Conservation (phyloP, 2,888 invertebrate genomes). For the Apamea anceps region DNA sequence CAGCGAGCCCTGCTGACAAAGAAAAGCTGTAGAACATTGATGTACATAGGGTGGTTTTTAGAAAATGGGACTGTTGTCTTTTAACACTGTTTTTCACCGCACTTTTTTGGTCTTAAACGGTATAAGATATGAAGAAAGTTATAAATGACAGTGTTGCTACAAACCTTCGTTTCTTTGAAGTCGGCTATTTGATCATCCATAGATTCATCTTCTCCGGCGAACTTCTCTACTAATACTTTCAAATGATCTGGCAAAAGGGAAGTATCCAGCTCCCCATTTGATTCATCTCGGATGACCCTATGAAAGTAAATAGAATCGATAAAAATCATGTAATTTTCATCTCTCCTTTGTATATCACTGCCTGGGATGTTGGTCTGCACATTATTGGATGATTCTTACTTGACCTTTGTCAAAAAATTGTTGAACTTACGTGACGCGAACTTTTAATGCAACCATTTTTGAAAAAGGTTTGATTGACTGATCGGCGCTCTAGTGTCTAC, state of each 20-base stretch:
- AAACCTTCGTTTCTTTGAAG: constrained; percentile 84
- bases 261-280: constrained; percentile 77
- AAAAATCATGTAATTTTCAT: not conserved
- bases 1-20: constrained; percentile 76
- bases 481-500: not conserved
- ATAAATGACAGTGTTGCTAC: not conserved
- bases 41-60: not conserved
- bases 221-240: constrained; percentile 77
- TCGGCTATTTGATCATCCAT: constrained; percentile 78
- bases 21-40: not conserved
- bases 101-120: not conserved
- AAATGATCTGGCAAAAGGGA: constrained; percentile 82
- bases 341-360: not conserved
- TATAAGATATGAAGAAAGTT: not conserved
- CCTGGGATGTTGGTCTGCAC: not conserved
- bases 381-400: not conserved
- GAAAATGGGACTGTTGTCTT: not conserved
- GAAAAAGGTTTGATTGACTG: not conserved
- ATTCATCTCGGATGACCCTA: constrained; percentile 80
- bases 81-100: not conserved
- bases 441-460: not conserved
- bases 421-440: not conserved
- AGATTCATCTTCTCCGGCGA: constrained; percentile 80
- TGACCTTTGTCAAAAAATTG: not conserved
- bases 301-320: constrained; percentile 13